Percentiles rank a stretch among this genome's conserved stretches.
Evolutionary conservation across 2,888 invertebrate genomes (phyloP).

Genomic region (Eulithis prunata): DNA sequence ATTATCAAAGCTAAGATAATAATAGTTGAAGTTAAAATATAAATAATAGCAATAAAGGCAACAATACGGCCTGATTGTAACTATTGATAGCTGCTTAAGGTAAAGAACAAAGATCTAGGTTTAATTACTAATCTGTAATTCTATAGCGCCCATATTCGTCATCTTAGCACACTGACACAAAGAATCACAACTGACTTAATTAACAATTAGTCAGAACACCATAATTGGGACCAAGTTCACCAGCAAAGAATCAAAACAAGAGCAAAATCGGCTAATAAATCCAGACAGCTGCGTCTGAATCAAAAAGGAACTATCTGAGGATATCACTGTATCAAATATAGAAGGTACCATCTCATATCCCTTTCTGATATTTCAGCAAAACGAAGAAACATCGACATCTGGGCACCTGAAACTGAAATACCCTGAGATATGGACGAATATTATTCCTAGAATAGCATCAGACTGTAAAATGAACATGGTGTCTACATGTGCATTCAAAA

Average conservation of each 20-base stretch:
- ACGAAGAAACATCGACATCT: constrained; percentile 71
- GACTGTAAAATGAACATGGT: constrained; percentile 81
- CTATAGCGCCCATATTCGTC: constrained; percentile 45
- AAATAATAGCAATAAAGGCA: not conserved
- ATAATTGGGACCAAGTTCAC: constrained; percentile 73
- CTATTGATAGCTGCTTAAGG: constrained; percentile 35
- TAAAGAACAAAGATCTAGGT: constrained; percentile 23
- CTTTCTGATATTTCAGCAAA: constrained; percentile 56
- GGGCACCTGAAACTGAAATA: constrained; percentile 81
- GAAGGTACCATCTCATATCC: constrained; percentile 21
- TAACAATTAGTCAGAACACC: constrained; percentile 69
- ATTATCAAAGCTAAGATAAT: not conserved
- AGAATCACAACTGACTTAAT: constrained; percentile 61
- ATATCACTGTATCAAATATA: constrained; percentile 17
- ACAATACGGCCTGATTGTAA: constrained; percentile 4
- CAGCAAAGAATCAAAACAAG: constrained; percentile 53
- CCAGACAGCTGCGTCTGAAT: constrained; percentile 63
- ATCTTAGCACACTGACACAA: constrained; percentile 63
- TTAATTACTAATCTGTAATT: constrained; percentile 32
- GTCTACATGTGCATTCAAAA: constrained; percentile 80
- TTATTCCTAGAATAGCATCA: constrained; percentile 83
- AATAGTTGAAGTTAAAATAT: not conserved
- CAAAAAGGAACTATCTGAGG: constrained; percentile 67
- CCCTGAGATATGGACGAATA: constrained; percentile 72
- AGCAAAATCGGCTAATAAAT: constrained; percentile 64